Base-by-base conservation (phyloP, 2,888 invertebrate species). In the Cheilosia grossa region DNA sequence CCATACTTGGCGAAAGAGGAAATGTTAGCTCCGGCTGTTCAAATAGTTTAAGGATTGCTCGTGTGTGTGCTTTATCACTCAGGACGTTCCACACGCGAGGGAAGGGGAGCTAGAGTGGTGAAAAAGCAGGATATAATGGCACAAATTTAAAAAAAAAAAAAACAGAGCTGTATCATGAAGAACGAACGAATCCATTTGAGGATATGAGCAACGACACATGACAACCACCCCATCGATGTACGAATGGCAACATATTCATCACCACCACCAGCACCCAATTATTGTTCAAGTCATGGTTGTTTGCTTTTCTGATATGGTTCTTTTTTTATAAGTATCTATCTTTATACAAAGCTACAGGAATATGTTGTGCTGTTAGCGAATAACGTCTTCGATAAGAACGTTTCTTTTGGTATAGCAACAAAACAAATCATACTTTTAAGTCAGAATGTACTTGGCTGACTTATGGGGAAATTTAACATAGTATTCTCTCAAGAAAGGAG, bases 51-150 rank as follows among this genome's bases (percentile, higher is more conserved):
- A 54, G 70, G 51, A 77, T 77, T 63, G 33, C 49, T 40, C 49
- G 49, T 75, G 74, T 53, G 42, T 70, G 51, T 56, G 42, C 51
- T 81, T 75, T 75, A 81, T 81, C 69, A 64, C 51, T 70, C 42
- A 15, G 37, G 13, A 27, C 19, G 40, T 10, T 5, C 24, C 13
- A 10, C 4, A 13, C 10, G 37, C 3, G 27, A 33, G 5, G 15
- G 24, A 21, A 42, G 7, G 40, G 33, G 4, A 59, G 9, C 17
- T 33, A 27, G 40, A 51, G 61, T 44, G 74, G 53, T 44, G 59
- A 51, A 51, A n/a, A 47, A 75, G 64, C 64, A 79, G 44, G 58
- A 30, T 66, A 51, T 49, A 67, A 80, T 24, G 61, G 21, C 61
- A 74, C 67, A 54, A 67, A 67, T 74, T 49, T 49, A 67, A 80